These are phyloP conservation scores for Drosophila paranaensis DNA, from an alignment of 2,888 invertebrate genomes.

Conservation along the genomic window DNA sequence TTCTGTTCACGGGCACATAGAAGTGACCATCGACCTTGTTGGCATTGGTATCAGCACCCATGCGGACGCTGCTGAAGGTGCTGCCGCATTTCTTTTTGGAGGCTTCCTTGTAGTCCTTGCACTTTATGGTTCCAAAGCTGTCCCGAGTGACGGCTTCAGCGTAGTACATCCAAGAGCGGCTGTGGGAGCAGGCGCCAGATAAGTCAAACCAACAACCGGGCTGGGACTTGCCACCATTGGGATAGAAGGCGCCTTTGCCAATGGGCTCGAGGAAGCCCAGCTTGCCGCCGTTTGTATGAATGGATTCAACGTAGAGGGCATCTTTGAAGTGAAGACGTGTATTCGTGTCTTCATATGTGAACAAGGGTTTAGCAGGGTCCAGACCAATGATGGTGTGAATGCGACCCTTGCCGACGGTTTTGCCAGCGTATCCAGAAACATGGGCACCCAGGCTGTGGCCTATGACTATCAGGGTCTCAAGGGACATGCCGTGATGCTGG, in stretches of 20 bases:
- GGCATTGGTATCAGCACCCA: conserved; percentile 75
- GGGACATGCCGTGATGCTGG: conserved; percentile 84
- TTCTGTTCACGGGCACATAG: conserved; percentile 78
- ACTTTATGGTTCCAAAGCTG: conserved; percentile 79
- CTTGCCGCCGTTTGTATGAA: conserved; percentile 82
- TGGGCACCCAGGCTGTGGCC: conserved; percentile 88
- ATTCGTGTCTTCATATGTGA: conserved; percentile 62
- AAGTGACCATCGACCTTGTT: conserved; percentile 77
- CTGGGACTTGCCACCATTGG: conserved; percentile 86
- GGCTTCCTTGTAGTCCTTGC: conserved; percentile 69
- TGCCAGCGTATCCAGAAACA: conserved; percentile 87
- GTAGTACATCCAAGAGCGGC: conserved; percentile 84
- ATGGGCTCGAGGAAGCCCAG: conserved; percentile 82
- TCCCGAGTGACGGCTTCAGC: conserved; percentile 84
- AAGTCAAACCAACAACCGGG: conserved; percentile 85
- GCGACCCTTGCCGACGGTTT: conserved; percentile 86
- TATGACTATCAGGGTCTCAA: conserved; percentile 86
- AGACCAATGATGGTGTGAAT: conserved; percentile 86
- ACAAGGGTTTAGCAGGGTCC: conserved; percentile 82
- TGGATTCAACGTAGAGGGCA: conserved; percentile 82
- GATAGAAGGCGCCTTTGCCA: conserved; percentile 86
- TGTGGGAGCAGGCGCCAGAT: conserved; percentile 84
- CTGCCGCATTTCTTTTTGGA: conserved; percentile 66
- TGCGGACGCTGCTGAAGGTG: conserved; percentile 63
- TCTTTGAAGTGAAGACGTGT: conserved; percentile 74